Conservation (phyloP, 92 coral and sea anemone species). For the Heliopora coerulea region DNA sequence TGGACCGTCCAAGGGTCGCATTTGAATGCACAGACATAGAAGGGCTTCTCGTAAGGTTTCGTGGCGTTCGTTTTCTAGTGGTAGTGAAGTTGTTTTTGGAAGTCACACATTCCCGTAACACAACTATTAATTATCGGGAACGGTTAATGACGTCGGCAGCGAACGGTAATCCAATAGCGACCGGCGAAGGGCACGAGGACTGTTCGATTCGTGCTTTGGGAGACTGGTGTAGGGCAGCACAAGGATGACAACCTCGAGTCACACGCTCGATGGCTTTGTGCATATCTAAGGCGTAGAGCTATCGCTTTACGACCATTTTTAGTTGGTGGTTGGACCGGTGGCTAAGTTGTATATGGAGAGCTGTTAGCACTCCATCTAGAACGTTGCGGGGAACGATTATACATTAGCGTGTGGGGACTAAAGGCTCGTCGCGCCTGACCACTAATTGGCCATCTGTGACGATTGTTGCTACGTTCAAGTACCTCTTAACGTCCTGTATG, state of each 20-base stretch:
- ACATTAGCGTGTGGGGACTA: too few species aligned
- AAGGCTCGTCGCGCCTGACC: too few species aligned
- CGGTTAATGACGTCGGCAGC: conserved; percentile 44
- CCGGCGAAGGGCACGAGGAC: conserved; percentile 37
- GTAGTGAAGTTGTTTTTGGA: conserved; percentile 17
- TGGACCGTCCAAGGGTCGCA: too few species aligned
- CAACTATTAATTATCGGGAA: conserved; percentile 28
- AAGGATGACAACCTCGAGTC: conserved; percentile 47
- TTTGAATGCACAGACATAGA: not conserved
- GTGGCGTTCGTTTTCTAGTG: conserved; percentile 9
- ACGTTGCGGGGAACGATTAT: too few species aligned
- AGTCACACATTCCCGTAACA: conserved; percentile 38
- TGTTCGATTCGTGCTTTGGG: conserved; percentile 48
- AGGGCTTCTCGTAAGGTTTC: conserved; percentile 31
- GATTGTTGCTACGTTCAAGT: too few species aligned
- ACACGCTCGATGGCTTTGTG: conserved; percentile 55
- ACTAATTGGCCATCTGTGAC: too few species aligned
- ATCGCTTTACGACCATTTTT: too few species aligned
- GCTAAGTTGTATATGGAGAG: too few species aligned
- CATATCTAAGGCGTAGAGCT: conserved; percentile 53
- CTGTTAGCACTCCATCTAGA: too few species aligned
- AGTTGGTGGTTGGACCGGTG: too few species aligned
- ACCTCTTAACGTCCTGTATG: too few species aligned
- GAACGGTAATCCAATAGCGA: not conserved
- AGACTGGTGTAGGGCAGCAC: conserved; percentile 48